Base-by-base conservation (phyloP, 2,113 vertebrate genomes). In the Pavo muticus region DNA sequence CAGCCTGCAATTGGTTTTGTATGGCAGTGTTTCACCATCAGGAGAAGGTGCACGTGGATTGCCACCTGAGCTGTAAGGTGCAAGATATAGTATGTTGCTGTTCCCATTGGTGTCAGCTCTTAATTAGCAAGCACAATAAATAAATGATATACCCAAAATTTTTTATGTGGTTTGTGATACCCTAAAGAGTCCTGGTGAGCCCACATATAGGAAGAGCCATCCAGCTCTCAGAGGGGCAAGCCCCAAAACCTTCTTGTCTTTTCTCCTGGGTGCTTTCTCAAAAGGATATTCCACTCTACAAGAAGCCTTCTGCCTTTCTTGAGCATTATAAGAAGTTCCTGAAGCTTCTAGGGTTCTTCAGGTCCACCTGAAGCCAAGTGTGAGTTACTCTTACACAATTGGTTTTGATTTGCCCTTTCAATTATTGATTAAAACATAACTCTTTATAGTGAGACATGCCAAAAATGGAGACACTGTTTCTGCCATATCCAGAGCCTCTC, bases 11-110 rank as follows among this genome's bases (percentile, higher is more conserved):
- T 21, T 74, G 59, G 39, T 8, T 86, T 80, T 47, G 78, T 17
- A 45, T 0, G 0, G 21, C 35, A 71, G 32, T 42, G 42, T 67
- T 68, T 70, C 65, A 47, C 29, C 0, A 0, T 73, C 71, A 35
- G 56, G 56, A 59, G 42, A 65, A 25, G 10, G 8, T 14, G 21
- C 50, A 23, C 47, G 54, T 29, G 8, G 60, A 27, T n/a, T 61
- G 7, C n/a, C 14, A 7, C 12, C 65, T 29, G 86, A 77, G 18
- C 57, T 47, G 12, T 2, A 32, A 24, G 23, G 47, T 24, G 37
- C 19, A 60, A 76, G 48, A 11, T 59, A 12, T 0, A 3, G 14
- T 56, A 18, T 21, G 32, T 65, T 1, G 4, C 44, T 78, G 23
- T 23, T 81, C 19, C 24, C 32, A 17, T 23, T 35, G 60, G 10